Conservation (phyloP, 2,888 invertebrate genomes). For the Frankliniella fusca region DNA sequence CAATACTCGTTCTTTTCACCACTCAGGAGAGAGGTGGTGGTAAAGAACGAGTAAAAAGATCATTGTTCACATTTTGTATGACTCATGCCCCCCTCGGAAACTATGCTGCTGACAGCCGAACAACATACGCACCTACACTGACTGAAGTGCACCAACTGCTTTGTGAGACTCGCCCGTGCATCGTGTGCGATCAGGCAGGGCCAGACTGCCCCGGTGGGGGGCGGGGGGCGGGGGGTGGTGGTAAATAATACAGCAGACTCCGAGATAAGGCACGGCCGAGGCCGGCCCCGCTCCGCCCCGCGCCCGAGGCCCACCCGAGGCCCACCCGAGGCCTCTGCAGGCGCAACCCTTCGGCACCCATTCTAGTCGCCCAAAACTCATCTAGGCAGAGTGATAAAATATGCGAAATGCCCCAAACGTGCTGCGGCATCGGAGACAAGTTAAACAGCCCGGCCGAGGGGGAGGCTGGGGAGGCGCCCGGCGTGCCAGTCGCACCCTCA, state of each 20-base stretch:
- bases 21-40: no score
- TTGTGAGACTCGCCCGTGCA: no score
- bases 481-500: background rate
- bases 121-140: no score
- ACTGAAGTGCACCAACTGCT: no score
- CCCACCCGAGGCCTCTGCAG: background rate
- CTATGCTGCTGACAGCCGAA: no score
- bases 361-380: conserved; percentile 9
- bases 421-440: conserved; percentile 19
- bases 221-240: background rate
- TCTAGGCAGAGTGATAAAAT: conserved; percentile 22
- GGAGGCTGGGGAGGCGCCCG: background rate
- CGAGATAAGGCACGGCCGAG: conserved; percentile 4
- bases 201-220: no score
- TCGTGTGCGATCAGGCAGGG: no score
- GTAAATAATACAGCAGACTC: background rate
- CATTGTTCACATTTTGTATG: no score
- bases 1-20: no score
- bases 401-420: conserved; percentile 16
- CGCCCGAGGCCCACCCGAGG: background rate
- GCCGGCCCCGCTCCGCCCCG: background rate
- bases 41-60: no score
- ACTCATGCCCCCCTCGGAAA: no score
- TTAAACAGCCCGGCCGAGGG: conserved; percentile 4
- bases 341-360: background rate